Conservation (phyloP, 2,113 vertebrate genomes). For the Rhinogobius similis region DNA sequence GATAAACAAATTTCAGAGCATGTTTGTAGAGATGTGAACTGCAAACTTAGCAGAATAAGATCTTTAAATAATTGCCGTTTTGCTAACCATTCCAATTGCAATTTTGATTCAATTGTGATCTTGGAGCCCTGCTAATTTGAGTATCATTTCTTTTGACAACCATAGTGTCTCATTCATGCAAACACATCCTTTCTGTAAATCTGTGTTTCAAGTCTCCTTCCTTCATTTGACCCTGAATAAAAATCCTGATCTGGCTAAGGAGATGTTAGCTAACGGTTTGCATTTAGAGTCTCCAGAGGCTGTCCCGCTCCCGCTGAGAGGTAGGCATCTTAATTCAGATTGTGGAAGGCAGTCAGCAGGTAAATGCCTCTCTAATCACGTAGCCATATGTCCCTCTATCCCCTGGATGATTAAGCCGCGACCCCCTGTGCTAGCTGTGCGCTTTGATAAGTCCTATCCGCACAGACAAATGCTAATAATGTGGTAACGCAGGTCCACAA, state of each 20-base stretch:
- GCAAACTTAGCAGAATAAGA: no score
- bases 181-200: background rate
- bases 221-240: slow-evolving; percentile 37
- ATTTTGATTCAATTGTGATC: no score
- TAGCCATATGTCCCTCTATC: slow-evolving; percentile 64
- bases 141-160: no score
- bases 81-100: no score
- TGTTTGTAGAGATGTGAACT: no score
- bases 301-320: slow-evolving; percentile 46
- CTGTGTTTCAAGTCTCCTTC: slow-evolving; percentile 22
- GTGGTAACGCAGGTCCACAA: slow-evolving; percentile 46
- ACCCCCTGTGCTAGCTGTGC: slow-evolving; percentile 52
- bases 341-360: slow-evolving; percentile 67
- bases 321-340: slow-evolving; percentile 62
- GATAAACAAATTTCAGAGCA: no score
- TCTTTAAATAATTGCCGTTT: no score
- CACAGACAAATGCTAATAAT: slow-evolving; percentile 62
- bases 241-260: slow-evolving; percentile 37
- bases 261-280: slow-evolving; percentile 35
- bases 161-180: no score
- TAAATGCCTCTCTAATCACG: slow-evolving; percentile 65
- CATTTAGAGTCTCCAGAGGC: slow-evolving; percentile 30
- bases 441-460: slow-evolving; percentile 65
- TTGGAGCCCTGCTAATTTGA: no score
- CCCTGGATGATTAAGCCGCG: slow-evolving; percentile 56